These are phyloP conservation scores for Glossophaga mutica DNA, from an alignment of 2,797 vertebrate species.

Conservation along the genomic window DNA sequence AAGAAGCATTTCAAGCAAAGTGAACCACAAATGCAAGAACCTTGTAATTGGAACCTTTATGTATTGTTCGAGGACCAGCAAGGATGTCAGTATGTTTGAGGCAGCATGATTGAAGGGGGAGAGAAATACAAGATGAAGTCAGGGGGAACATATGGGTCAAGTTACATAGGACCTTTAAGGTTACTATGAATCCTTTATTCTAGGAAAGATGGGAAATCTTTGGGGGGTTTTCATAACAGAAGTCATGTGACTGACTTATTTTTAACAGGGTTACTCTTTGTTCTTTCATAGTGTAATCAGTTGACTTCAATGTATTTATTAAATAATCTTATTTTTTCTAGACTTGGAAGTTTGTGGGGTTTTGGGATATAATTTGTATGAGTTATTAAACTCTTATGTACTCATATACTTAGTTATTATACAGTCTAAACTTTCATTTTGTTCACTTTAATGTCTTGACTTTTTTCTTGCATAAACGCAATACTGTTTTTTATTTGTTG, in stretches of 20 bases:
- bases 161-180: background rate
- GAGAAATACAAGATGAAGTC: background rate
- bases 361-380: background rate
- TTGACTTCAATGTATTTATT: background rate
- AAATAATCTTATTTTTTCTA: background rate
- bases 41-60: background rate
- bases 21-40: background rate
- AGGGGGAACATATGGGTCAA: background rate
- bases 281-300: background rate
- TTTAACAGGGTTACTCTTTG: background rate
- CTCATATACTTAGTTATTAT: background rate
- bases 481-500: background rate
- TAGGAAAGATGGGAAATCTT: background rate
- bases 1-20: background rate
- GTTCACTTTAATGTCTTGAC: background rate
- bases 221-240: background rate
- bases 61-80: background rate
- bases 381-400: slow-evolving; percentile 18
- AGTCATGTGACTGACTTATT: background rate
- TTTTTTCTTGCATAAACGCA: background rate
- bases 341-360: background rate
- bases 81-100: background rate
- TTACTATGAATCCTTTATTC: background rate
- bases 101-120: background rate
- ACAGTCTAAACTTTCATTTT: slow-evolving; percentile 17